A percentile compares a stretch with the other conserved stretches of the same genome.
phyloP scores from a whole-genome alignment of 2,113 vertebrate genomes.

The Corythornis madagascariensis region DNA sequence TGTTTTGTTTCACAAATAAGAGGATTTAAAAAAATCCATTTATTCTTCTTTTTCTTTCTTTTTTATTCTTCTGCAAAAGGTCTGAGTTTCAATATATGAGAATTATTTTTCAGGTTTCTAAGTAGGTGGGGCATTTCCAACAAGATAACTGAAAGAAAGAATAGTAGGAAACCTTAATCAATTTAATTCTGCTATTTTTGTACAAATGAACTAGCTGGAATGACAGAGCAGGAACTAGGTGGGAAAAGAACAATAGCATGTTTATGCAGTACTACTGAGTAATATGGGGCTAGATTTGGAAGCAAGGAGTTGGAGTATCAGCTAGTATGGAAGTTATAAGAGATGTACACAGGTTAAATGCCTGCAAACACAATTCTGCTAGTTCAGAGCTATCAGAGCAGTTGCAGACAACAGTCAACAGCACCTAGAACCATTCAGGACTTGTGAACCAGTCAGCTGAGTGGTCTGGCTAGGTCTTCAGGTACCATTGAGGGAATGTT shows the following conservation, averaged over 20 bases:
- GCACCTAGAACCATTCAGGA: neutral
- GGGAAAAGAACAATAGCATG: neutral
- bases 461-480: neutral
- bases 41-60: neutral
- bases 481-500: neutral
- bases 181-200: neutral
- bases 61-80: neutral
- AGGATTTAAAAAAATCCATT: neutral
- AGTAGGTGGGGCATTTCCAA: neutral
- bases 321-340: neutral
- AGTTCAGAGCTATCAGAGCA: neutral
- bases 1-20: neutral
- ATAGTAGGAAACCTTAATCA: conserved; percentile 27
- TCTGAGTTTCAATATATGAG: neutral
- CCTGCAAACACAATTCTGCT: neutral
- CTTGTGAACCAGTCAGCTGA: neutral
- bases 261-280: neutral
- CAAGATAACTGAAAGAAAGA: neutral
- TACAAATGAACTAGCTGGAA: neutral
- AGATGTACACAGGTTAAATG: neutral
- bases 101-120: neutral
- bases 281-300: neutral
- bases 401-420: neutral
- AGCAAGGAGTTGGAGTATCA: neutral
- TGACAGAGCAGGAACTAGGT: neutral